These are phyloP conservation scores for Halichoerus grypus DNA, from an alignment of 2,113 vertebrate species.

Conservation along the genomic window DNA sequence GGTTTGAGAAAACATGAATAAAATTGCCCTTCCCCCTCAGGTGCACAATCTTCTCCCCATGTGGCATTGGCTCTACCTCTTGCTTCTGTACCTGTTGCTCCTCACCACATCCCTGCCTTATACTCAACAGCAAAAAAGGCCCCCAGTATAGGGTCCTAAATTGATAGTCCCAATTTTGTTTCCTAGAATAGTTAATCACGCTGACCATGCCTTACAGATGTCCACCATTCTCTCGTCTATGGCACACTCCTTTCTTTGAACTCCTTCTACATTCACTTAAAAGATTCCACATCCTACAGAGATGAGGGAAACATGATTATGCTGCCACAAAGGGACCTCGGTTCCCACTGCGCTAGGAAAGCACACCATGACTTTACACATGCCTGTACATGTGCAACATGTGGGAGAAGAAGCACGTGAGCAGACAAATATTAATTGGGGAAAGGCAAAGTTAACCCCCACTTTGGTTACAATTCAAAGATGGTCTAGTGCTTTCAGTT, in stretches of 20 bases:
- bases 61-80: not conserved
- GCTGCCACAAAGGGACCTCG: not conserved
- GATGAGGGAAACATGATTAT: not conserved
- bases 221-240: not conserved
- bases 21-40: not conserved
- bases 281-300: not conserved
- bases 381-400: not conserved
- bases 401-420: not conserved
- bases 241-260: not conserved
- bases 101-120: not conserved
- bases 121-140: not conserved
- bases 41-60: not conserved
- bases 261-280: not conserved
- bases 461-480: not conserved
- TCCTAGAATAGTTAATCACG: not conserved
- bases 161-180: not conserved
- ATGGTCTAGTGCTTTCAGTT: fast-evolving
- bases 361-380: not conserved
- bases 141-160: not conserved
- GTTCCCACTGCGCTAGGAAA: not conserved
- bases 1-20: not conserved
- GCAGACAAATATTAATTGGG: not conserved
- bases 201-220: not conserved
- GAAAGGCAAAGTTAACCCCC: not conserved
- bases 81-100: not conserved